These are phyloP conservation scores for Acridotheres tristis DNA, from an alignment of 2,797 vertebrate species.

Conservation along the genomic window DNA sequence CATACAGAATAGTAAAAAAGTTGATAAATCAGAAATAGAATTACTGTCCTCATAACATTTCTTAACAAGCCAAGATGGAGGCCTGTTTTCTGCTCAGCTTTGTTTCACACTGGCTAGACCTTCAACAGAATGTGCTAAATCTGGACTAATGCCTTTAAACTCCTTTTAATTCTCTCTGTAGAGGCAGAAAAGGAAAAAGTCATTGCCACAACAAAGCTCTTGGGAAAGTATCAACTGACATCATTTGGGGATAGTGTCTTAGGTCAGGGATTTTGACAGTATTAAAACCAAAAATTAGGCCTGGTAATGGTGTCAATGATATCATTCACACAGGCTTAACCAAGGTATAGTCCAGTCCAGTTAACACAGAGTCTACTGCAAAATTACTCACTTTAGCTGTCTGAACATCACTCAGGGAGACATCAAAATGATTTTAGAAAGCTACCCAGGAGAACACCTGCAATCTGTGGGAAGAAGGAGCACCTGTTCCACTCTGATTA, in stretches of 20 bases:
- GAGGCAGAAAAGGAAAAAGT: not conserved
- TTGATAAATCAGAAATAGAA: not conserved
- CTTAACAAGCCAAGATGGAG: not conserved
- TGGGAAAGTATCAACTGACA: not conserved
- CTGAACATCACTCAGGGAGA: not conserved
- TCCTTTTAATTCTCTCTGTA: not conserved
- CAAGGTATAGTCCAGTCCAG: not conserved
- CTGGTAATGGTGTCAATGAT: not conserved
- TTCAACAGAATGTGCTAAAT: not conserved
- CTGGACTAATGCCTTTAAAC: not conserved
- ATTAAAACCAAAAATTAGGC: not conserved
- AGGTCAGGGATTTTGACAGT: not conserved
- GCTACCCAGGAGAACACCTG: slow-evolving; percentile 21
- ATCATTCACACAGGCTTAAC: not conserved
- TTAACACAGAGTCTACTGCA: not conserved
- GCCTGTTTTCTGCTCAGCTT: not conserved
- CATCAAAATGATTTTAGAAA: slow-evolving; percentile 12
- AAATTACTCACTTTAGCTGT: not conserved
- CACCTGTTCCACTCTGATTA: slow-evolving; percentile 23
- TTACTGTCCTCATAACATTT: not conserved
- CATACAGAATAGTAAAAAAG: not conserved
- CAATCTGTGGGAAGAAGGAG: slow-evolving; percentile 1
- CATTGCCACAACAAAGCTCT: not conserved
- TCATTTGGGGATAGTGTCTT: not conserved
- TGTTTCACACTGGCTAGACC: not conserved